Conservation (phyloP, 2,113 vertebrate species). For the Suricata suricatta region DNA sequence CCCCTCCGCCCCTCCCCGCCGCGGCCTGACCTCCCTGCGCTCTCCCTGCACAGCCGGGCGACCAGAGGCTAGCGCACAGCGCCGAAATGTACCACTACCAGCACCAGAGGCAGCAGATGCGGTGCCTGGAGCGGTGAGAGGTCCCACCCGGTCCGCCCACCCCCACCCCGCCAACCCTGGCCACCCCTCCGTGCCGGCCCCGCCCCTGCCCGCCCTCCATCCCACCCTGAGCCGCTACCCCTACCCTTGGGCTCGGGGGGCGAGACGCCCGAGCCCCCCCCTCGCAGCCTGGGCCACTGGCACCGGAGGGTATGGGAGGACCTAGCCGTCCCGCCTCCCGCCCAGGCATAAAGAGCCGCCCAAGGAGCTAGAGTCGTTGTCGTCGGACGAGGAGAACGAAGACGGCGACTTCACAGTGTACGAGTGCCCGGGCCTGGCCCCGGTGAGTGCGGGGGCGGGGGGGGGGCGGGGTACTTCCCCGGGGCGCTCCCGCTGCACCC, state of each 20-base stretch:
- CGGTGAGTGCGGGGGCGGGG: constrained; percentile 82
- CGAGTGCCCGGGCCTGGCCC: constrained; percentile 96
- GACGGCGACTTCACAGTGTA: constrained; percentile 98
- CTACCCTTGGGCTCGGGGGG: neutral
- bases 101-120: constrained; percentile 97
- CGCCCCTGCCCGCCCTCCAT: fast-evolving
- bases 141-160: fast-evolving
- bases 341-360: constrained; percentile 91
- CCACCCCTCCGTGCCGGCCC: no score
- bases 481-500: no score
- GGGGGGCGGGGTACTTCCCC: fast-evolving
- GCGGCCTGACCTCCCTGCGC: neutral
- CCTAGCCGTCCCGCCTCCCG: neutral
- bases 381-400: constrained; percentile 95
- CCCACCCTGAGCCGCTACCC: fast-evolving
- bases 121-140: constrained; percentile 93
- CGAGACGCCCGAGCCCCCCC: neutral
- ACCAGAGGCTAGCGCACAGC: constrained; percentile 93
- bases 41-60: constrained; percentile 86
- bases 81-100: constrained; percentile 98
- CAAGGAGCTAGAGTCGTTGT: constrained; percentile 88
- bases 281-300: neutral
- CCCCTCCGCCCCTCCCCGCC: fast-evolving
- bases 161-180: neutral
- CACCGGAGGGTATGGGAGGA: neutral